Conservation (phyloP, 1,140 invertebrate genomes). For the Agraylea sexmaculata region DNA sequence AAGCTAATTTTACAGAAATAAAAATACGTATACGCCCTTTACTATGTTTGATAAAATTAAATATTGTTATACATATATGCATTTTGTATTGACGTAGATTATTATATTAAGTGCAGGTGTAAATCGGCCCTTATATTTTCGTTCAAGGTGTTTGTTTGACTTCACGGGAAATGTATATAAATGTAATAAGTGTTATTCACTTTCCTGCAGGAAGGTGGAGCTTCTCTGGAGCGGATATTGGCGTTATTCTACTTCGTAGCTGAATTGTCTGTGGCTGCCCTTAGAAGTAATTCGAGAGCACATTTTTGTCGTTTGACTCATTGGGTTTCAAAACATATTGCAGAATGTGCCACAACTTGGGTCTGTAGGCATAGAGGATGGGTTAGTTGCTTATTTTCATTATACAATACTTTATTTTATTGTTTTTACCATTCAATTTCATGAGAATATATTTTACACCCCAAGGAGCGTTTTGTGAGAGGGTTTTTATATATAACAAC, state of each 20-base stretch:
- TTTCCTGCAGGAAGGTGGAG: slow-evolving; percentile 20
- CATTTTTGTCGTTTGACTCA: slow-evolving; percentile 19
- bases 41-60: no score
- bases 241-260: slow-evolving; percentile 19
- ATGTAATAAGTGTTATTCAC: no score
- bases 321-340: slow-evolving; percentile 18
- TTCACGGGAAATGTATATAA: no score
- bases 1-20: no score
- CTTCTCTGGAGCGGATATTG: slow-evolving; percentile 15
- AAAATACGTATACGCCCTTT: no score
- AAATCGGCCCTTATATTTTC: no score
- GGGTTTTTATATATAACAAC: no score
- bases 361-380: slow-evolving; percentile 18
- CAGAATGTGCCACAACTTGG: slow-evolving; percentile 17
- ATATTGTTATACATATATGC: no score
- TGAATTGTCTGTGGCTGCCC: slow-evolving; percentile 14
- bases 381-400: slow-evolving; percentile 5
- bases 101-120: no score
- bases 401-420: slow-evolving; percentile 1
- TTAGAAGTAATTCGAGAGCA: slow-evolving; percentile 16
- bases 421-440: not conserved
- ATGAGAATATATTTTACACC: not conserved
- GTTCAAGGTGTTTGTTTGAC: no score
- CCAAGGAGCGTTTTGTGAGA: no score
- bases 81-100: no score